Percentiles rank a stretch among this genome's conserved stretches.
phyloP scores from a whole-genome alignment of 2,113 vertebrate genomes.

The Cynopterus brachyotis region DNA sequence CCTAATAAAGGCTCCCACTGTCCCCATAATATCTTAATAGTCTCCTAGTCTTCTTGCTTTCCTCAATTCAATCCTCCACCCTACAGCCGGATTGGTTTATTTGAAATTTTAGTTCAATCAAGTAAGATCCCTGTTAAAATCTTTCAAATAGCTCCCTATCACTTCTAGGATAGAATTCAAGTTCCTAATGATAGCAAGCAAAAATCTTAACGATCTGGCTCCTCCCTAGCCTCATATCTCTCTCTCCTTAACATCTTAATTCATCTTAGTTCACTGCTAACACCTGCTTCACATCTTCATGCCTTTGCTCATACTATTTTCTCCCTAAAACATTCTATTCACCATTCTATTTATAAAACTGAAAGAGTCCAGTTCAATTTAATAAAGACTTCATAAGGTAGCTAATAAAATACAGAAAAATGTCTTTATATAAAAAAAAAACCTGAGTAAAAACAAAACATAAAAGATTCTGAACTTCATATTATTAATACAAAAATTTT shows the following conservation, averaged over 20 bases:
- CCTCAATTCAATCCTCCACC: neutral
- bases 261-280: neutral
- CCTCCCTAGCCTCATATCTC: neutral
- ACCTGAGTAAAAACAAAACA: neutral
- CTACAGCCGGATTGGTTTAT: neutral
- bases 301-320: neutral
- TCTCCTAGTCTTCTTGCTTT: neutral
- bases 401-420: neutral
- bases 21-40: neutral
- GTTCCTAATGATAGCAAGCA: neutral
- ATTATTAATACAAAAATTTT: neutral
- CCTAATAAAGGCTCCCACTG: neutral
- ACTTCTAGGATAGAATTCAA: slow-evolving; percentile 13
- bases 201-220: neutral
- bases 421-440: neutral
- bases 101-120: slow-evolving; percentile 2
- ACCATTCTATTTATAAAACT: neutral
- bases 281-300: neutral
- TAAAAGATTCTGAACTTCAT: neutral
- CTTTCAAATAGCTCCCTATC: slow-evolving; percentile 1
- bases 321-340: neutral
- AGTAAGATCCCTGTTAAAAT: neutral
- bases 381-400: neutral
- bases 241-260: neutral
- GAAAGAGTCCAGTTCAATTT: neutral